Conservation (phyloP, 2,888 invertebrate species). For the Drosophila buzzatii region DNA sequence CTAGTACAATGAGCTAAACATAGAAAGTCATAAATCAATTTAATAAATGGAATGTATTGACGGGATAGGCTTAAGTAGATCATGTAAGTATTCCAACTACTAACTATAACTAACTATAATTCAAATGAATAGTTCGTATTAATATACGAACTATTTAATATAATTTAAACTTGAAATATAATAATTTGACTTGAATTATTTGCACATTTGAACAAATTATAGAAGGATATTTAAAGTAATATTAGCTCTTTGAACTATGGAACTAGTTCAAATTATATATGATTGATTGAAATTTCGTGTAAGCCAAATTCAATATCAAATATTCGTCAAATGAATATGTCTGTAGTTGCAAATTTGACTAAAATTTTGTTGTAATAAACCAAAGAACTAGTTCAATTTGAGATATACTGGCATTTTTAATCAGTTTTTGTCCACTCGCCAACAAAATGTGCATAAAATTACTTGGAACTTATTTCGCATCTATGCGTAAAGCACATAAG, state of each 20-base stretch:
- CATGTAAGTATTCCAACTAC: too few relatives aligned
- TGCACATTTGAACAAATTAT: too few relatives aligned
- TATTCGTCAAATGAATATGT: not conserved
- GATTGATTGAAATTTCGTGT: not conserved
- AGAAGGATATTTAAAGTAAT: not conserved
- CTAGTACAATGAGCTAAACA: not conserved
- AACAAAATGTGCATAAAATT: too few relatives aligned
- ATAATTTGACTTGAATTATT: not conserved
- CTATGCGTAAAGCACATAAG: too few relatives aligned
- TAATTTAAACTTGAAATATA: not conserved
- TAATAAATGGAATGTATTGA: not conserved
- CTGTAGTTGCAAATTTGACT: too few relatives aligned
- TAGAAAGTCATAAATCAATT: not conserved
- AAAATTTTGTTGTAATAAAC: too few relatives aligned
- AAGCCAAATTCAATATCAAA: not conserved
- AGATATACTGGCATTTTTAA: too few relatives aligned
- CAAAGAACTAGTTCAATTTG: not conserved
- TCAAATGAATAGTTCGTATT: not conserved
- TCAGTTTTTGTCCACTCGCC: too few relatives aligned
- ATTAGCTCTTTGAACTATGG: not conserved
- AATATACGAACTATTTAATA: too few relatives aligned
- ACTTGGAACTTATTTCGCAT: too few relatives aligned
- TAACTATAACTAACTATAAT: too few relatives aligned
- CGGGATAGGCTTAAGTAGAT: not conserved
- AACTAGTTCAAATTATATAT: not conserved